Conservation (phyloP, 2,797 vertebrate species). For the Amniataba percoides region DNA sequence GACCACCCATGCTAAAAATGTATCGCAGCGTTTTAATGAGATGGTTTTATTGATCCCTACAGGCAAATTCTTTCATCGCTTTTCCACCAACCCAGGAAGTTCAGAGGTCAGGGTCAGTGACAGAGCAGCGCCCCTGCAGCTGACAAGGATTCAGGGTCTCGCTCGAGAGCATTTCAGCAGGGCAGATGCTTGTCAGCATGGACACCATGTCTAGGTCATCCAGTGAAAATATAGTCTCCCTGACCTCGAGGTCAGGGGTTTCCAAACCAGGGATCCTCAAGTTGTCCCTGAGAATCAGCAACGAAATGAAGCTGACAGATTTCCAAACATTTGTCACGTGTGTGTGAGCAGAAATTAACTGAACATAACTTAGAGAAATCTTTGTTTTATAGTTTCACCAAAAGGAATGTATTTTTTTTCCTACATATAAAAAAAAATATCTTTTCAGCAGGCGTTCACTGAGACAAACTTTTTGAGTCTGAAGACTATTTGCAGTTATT, state of each 20-base stretch:
- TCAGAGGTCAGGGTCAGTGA: conserved; percentile 64
- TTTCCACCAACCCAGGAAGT: conserved; percentile 62
- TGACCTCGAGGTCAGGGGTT: conserved; percentile 43
- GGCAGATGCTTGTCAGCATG: conserved; percentile 53
- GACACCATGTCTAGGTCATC: conserved; percentile 35
- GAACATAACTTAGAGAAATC: not conserved
- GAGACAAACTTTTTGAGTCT: conserved; percentile 1
- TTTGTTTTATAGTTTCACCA: not conserved
- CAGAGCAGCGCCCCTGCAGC: conserved; percentile 55
- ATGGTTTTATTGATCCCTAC: conserved; percentile 65
- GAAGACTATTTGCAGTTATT: conserved; percentile 13
- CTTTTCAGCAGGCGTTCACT: not conserved
- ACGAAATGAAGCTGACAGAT: not conserved
- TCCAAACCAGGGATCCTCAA: conserved; percentile 12
- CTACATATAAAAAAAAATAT: not conserved
- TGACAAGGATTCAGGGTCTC: conserved; percentile 54
- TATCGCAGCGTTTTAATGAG: conserved; percentile 54
- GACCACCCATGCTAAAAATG: conserved; percentile 45
- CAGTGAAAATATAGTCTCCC: conserved; percentile 41
- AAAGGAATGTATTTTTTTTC: not conserved
- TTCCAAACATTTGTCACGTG: not conserved
- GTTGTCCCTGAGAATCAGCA: conserved; percentile 8
- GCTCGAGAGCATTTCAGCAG: conserved; percentile 38
- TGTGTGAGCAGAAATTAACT: not conserved
- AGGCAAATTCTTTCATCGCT: conserved; percentile 52